Conservation (phyloP, 2,888 invertebrate genomes). For the Epicampocera succincta region DNA sequence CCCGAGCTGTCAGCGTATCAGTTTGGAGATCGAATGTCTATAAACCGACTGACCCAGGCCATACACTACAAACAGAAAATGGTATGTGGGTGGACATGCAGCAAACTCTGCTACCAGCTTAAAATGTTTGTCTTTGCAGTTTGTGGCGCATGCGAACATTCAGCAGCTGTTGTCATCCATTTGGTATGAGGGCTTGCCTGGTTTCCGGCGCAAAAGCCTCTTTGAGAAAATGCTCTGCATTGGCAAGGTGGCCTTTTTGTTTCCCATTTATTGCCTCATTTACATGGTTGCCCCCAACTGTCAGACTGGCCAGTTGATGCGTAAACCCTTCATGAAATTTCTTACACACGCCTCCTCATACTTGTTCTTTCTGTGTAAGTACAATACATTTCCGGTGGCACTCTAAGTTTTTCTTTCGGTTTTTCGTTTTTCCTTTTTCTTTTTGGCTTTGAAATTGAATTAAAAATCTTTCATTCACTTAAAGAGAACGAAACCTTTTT, state of each 20-base stretch:
- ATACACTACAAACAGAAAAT: conserved; percentile 97
- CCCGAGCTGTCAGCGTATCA: conserved; percentile 88
- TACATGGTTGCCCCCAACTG: conserved; percentile 94
- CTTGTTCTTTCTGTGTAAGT: conserved; percentile 95
- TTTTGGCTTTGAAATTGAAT: not conserved
- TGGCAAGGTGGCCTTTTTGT: conserved; percentile 89
- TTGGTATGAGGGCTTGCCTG: conserved; percentile 98
- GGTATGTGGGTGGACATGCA: conserved; percentile 82
- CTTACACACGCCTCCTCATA: conserved; percentile 97
- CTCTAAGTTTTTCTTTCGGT: no score
- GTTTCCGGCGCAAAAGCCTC: conserved; percentile 92
- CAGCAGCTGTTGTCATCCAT: conserved; percentile 94
- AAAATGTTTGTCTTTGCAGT: conserved; percentile 83
- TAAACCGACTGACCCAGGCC: conserved; percentile 93
- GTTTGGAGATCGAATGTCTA: conserved; percentile 91
- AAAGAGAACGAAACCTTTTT: not conserved
- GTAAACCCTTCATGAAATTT: conserved; percentile 98
- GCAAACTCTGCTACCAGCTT: not conserved
- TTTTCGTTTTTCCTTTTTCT: no score
- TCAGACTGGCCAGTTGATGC: conserved; percentile 89
- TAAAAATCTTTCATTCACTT: not conserved
- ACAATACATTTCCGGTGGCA: not conserved
- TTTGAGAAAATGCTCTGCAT: conserved; percentile 88
- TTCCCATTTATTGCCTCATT: conserved; percentile 92
- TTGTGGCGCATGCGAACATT: conserved; percentile 97